Conservation (phyloP, 2,888 invertebrate species). For the Heteropelma amictum region DNA sequence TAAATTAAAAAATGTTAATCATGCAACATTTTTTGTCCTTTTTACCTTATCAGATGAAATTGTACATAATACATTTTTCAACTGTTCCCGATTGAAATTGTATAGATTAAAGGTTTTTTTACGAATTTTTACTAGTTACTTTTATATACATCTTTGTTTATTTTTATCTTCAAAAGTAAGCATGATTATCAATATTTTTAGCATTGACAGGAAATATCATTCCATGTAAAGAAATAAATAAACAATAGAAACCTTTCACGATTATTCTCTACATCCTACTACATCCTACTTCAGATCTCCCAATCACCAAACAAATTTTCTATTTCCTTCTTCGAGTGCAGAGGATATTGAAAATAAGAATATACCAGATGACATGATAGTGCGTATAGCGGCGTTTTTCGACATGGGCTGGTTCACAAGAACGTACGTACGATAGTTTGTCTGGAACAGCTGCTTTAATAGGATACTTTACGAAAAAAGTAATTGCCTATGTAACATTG, state of each 20-base stretch:
- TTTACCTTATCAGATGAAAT: too few species aligned
- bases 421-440: conserved; percentile 58
- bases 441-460: conserved; percentile 57
- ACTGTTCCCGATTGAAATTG: conserved; percentile 2
- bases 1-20: conserved; percentile 18
- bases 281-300: conserved; percentile 6
- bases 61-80: too few species aligned
- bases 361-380: conserved; percentile 10
- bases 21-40: conserved; percentile 6
- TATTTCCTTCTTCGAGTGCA: conserved; percentile 34
- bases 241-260: too few species aligned
- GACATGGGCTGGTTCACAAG: conserved; percentile 57
- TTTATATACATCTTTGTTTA: too few species aligned
- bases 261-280: too few species aligned
- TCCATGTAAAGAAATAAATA: too few species aligned
- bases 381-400: conserved; percentile 51
- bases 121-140: too few species aligned
- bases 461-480: conserved; percentile 57
- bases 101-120: too few species aligned
- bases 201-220: too few species aligned
- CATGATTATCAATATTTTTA: too few species aligned
- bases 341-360: conserved; percentile 6
- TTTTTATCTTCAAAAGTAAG: too few species aligned
- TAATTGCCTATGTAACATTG: conserved; percentile 52
- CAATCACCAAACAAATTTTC: conserved; percentile 22